Percentiles rank a stretch among this genome's conserved stretches.
Conservation (phyloP, 2,797 vertebrate genomes). For the Syngnathus acus region DNA sequence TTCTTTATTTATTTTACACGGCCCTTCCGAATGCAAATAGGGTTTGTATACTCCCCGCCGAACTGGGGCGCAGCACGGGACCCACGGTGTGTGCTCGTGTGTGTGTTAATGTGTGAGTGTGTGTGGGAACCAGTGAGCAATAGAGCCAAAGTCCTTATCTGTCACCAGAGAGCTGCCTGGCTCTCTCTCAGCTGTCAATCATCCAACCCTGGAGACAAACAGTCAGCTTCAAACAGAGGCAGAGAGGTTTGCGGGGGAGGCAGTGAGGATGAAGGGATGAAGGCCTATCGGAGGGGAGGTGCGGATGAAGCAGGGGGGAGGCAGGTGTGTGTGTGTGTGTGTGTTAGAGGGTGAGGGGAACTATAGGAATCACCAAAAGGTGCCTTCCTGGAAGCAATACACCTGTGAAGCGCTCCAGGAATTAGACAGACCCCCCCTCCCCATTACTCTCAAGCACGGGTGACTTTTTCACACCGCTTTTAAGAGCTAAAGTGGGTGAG, state of each 20-base stretch:
- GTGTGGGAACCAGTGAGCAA: constrained; percentile 54
- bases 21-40: constrained; percentile 67
- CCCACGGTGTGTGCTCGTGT: constrained; percentile 15
- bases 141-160: constrained; percentile 72
- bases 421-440: constrained; percentile 38
- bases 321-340: constrained; percentile 36
- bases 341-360: constrained; percentile 18
- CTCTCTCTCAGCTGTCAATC: constrained; percentile 72
- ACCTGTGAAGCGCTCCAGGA: constrained; percentile 33
- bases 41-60: constrained; percentile 49
- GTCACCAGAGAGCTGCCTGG: constrained; percentile 71
- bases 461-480: constrained; percentile 53
- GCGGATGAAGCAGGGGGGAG: constrained; percentile 12
- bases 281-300: constrained; percentile 24
- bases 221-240: constrained; percentile 62
- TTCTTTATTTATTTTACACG: constrained; percentile 71
- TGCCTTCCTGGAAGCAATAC: neutral
- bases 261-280: constrained; percentile 16
- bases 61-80: constrained; percentile 53
- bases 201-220: constrained; percentile 66
- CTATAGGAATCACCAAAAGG: constrained; percentile 7
- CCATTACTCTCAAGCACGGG: constrained; percentile 1
- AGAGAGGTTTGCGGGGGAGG: constrained; percentile 27
- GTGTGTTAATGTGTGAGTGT: constrained; percentile 10
- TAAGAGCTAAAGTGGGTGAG: constrained; percentile 58